A percentile compares a stretch with the other conserved stretches of the same genome.
These are phyloP conservation scores for Uloborus plumipes DNA, from an alignment of 2,888 invertebrate genomes.

Conservation along the genomic window DNA sequence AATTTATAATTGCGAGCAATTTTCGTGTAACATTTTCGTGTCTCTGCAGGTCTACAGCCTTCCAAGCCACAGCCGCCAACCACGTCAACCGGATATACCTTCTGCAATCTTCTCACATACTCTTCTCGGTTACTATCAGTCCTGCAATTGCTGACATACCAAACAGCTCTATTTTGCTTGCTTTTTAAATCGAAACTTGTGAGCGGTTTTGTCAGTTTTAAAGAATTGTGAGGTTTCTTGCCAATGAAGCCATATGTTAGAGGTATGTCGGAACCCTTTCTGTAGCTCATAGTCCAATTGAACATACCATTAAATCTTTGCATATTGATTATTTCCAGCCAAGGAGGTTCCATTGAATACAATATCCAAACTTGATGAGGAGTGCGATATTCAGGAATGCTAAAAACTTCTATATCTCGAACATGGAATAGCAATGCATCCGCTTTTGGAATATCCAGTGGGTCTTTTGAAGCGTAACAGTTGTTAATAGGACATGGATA, in stretches of 20 bases:
- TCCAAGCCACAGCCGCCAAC: conserved; percentile 49
- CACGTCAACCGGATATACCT: conserved; percentile 57
- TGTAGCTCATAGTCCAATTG: conserved; percentile 68
- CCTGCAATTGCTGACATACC: conserved; percentile 60
- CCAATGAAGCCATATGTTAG: conserved; percentile 53
- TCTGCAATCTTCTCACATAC: conserved; percentile 39
- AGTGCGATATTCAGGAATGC: conserved; percentile 35
- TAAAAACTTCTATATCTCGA: conserved; percentile 46
- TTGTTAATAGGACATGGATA: conserved; percentile 36
- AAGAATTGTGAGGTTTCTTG: neutral
- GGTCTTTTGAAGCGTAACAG: conserved; percentile 59
- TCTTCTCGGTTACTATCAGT: conserved; percentile 59
- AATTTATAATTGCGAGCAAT: conserved; percentile 67
- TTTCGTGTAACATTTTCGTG: conserved; percentile 70
- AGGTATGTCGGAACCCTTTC: conserved; percentile 65
- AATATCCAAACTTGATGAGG: conserved; percentile 62
- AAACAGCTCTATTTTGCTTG: conserved; percentile 43
- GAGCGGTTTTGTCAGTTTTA: neutral
- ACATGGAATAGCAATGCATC: conserved; percentile 65
- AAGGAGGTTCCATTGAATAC: conserved; percentile 64
- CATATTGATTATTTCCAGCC: conserved; percentile 57
- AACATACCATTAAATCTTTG: conserved; percentile 56
- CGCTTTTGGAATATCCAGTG: conserved; percentile 11
- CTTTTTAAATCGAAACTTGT: neutral
- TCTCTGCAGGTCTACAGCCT: conserved; percentile 60